Percentiles rank a stretch among this genome's conserved stretches.
Conservation (phyloP, 1,140 invertebrate species). For the Araneus ventricosus region DNA sequence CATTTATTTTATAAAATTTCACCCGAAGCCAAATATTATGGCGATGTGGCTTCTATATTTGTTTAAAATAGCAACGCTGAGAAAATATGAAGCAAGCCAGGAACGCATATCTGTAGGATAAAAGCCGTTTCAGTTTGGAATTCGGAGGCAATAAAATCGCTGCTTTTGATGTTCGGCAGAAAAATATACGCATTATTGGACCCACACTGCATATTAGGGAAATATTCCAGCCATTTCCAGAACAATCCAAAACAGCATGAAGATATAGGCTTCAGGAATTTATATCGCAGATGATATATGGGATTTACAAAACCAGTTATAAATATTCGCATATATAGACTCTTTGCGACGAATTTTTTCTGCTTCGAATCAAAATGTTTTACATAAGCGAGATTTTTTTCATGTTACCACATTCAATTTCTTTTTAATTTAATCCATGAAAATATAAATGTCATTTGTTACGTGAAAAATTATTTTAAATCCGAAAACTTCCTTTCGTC, state of each 20-base stretch:
- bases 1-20: not conserved
- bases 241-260: not conserved
- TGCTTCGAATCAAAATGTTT: not conserved
- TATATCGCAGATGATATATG: not conserved
- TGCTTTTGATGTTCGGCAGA: slow-evolving; percentile 6
- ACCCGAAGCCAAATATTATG: not conserved
- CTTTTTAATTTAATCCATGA: too few species aligned
- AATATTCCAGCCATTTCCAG: slow-evolving; percentile 22
- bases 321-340: slow-evolving; percentile 5
- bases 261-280: slow-evolving; percentile 9
- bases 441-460: too few species aligned
- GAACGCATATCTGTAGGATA: not conserved
- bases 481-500: too few species aligned
- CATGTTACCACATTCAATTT: not conserved
- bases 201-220: slow-evolving; percentile 11
- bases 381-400: not conserved
- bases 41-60: not conserved
- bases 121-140: slow-evolving; percentile 21
- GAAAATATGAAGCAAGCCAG: not conserved
- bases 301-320: slow-evolving; percentile 21
- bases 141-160: slow-evolving; percentile 28
- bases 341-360: not conserved
- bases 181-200: slow-evolving; percentile 44
- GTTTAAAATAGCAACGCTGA: slow-evolving; percentile 8
- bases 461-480: too few species aligned